phyloP scores from a whole-genome alignment of 2,888 invertebrate genomes.

The Chorisops tibialis region DNA sequence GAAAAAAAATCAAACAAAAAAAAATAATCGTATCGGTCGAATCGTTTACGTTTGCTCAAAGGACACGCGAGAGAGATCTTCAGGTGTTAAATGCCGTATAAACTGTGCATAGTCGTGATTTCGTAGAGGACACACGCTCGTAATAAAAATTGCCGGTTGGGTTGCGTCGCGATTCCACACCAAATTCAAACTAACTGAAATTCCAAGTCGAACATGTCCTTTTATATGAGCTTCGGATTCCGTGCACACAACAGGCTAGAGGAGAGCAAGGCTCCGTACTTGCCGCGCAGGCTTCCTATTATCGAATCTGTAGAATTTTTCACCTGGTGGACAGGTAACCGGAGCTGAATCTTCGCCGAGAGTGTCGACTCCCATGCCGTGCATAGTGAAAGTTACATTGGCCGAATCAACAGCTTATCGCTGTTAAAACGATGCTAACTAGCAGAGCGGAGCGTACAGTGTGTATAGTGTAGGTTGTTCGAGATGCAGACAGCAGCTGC shows the following conservation, averaged over 20 bases:
- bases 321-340: constrained; percentile 21
- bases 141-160: not conserved
- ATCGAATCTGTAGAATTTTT: not conserved
- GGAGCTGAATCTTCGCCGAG: not conserved
- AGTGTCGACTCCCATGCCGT: constrained; percentile 4
- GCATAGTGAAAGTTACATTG: not conserved
- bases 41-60: not conserved
- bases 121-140: not conserved
- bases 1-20: constrained; percentile 11
- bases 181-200: constrained; percentile 16
- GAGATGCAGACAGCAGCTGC: too few relatives aligned
- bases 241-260: not conserved
- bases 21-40: not conserved
- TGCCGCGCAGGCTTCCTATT: constrained; percentile 11
- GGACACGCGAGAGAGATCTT: constrained; percentile 3
- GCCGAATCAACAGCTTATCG: constrained; percentile 11
- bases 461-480: too few relatives aligned
- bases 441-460: not conserved
- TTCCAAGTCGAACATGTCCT: constrained; percentile 4
- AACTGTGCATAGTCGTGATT: not conserved
- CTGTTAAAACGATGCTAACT: not conserved
- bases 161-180: not conserved
- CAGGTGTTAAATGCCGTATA: not conserved
- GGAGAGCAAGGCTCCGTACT: constrained; percentile 1
- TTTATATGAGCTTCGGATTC: constrained; percentile 22